phyloP scores from a whole-genome alignment of 2,797 vertebrate genomes.

The Nyctalus aviator region DNA sequence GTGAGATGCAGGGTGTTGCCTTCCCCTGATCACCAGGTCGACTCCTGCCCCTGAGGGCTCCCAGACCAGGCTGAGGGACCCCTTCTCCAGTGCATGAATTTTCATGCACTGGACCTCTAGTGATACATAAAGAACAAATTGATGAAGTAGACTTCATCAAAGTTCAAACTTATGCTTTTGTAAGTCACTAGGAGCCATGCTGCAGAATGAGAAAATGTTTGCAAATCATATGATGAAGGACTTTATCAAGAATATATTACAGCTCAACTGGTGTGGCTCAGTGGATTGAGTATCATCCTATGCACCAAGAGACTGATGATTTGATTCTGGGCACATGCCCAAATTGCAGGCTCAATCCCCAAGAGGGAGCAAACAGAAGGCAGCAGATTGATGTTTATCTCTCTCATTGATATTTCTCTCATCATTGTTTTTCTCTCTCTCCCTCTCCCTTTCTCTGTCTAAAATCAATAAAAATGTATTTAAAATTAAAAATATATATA shows the following conservation, averaged over 20 bases:
- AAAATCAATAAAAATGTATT: neutral
- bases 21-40: too few relatives aligned
- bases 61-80: too few relatives aligned
- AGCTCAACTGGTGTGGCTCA: neutral
- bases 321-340: neutral
- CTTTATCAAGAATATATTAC: neutral
- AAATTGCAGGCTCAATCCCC: neutral
- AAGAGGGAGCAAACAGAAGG: neutral
- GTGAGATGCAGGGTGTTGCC: too few relatives aligned
- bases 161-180: neutral
- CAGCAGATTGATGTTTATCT: neutral
- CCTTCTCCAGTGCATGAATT: too few relatives aligned
- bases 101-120: too few relatives aligned
- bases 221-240: neutral
- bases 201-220: neutral
- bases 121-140: too few relatives aligned
- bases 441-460: neutral
- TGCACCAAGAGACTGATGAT: neutral
- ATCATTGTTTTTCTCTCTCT: neutral
- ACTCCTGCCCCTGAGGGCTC: too few relatives aligned
- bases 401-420: neutral
- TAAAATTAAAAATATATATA: neutral
- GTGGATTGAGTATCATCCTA: neutral
- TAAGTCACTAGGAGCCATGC: neutral
- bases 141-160: neutral